Conservation (phyloP, 2,797 vertebrate genomes). For the Coracias cyanogaster region DNA sequence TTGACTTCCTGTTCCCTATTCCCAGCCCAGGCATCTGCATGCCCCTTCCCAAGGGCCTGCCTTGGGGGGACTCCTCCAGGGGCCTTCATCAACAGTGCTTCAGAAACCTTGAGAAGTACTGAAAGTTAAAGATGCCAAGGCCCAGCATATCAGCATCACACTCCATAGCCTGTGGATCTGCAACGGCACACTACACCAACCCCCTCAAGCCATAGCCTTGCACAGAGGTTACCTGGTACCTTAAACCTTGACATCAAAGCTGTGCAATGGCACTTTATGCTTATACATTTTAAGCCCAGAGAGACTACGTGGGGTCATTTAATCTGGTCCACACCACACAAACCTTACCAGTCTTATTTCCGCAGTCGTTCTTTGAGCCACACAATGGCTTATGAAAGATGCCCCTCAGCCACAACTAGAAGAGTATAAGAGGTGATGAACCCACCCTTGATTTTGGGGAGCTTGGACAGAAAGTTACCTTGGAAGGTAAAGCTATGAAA, state of each 20-base stretch:
- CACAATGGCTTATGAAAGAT: background rate
- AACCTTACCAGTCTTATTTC: background rate
- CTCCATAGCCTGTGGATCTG: background rate
- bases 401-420: background rate
- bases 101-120: background rate
- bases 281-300: background rate
- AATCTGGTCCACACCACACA: background rate
- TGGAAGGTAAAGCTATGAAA: background rate
- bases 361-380: background rate
- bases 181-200: background rate
- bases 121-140: background rate
- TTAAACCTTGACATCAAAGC: background rate
- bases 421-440: background rate
- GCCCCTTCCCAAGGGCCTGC: background rate
- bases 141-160: background rate
- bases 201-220: background rate
- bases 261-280: background rate
- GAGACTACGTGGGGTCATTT: background rate
- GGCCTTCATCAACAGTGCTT: background rate
- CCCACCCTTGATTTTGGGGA: background rate
- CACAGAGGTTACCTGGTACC: background rate
- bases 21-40: constrained; percentile 49
- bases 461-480: background rate
- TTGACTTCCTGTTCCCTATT: constrained; percentile 55
- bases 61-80: background rate